Percentiles rank a stretch among this genome's conserved stretches.
Evolutionary conservation across 2,113 vertebrate genomes (phyloP).

Genomic region (Condylura cristata): DNA sequence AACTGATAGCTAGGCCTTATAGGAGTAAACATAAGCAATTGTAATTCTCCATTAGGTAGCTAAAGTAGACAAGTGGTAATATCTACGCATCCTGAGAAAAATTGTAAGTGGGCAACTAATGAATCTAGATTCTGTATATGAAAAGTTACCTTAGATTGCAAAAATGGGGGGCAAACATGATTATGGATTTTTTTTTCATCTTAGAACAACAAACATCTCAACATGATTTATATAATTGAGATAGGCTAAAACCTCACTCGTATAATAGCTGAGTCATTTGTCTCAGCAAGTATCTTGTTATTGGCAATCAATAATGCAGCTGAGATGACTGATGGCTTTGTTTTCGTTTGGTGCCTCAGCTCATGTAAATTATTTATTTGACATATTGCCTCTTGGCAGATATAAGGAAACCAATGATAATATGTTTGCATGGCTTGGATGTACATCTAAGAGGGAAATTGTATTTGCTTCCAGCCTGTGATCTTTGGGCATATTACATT

Average conservation of each 20-base stretch:
- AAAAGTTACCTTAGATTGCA: constrained; percentile 30
- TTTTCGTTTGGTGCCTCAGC: constrained; percentile 82
- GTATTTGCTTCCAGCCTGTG: constrained; percentile 38
- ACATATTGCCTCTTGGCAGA: constrained; percentile 83
- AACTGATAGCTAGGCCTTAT: constrained; percentile 36
- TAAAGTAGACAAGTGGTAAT: neutral
- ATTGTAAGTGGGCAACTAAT: constrained; percentile 46
- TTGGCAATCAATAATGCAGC: constrained; percentile 88
- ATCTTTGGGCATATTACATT: constrained; percentile 58
- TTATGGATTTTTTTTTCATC: constrained; percentile 80
- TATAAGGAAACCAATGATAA: constrained; percentile 78
- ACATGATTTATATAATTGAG: constrained; percentile 84
- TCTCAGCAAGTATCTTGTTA: constrained; percentile 89
- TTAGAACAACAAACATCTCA: constrained; percentile 83
- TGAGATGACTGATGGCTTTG: constrained; percentile 87
- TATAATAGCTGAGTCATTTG: constrained; percentile 86
- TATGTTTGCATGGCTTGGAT: constrained; percentile 78
- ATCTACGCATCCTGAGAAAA: constrained; percentile 35
- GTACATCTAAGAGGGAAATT: constrained; percentile 24
- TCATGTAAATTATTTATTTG: constrained; percentile 88
- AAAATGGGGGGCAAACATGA: constrained; percentile 71
- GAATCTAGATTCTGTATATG: constrained; percentile 29
- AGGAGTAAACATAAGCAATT: constrained; percentile 25
- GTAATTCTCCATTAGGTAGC: neutral
- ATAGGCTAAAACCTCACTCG: constrained; percentile 84